Percentiles rank a stretch among this genome's conserved stretches.
Evolutionary conservation across 2,797 vertebrate genomes (phyloP).

Genomic region (Pteronotus mesoamericanus): DNA sequence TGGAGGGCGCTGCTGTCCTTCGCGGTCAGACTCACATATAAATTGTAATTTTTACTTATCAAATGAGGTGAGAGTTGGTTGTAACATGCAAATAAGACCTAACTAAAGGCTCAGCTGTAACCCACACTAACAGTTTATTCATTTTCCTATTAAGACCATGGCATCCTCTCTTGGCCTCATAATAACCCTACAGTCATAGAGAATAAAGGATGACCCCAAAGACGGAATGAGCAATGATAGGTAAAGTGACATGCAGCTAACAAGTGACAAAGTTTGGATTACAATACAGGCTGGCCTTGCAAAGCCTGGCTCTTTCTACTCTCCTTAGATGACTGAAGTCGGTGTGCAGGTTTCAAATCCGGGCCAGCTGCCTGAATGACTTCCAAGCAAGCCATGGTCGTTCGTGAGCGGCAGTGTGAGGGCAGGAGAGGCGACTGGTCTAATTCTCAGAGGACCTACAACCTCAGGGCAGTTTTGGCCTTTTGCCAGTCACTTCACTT

Average conservation of each 20-base stretch:
- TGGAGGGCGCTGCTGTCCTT: not conserved
- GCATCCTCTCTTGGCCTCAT: not conserved
- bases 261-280: not conserved
- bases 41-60: not conserved
- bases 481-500: not conserved
- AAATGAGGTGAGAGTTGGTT: not conserved
- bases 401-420: accelerated
- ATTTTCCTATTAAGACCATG: not conserved
- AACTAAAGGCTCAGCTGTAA: not conserved
- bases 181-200: not conserved
- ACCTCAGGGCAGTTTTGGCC: not conserved
- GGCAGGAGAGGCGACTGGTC: too few species aligned
- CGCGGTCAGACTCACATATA: not conserved
- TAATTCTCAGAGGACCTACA: not conserved
- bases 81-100: not conserved
- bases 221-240: not conserved
- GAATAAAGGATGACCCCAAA: not conserved
- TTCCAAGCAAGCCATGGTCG: accelerated
- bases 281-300: not conserved
- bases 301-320: not conserved
- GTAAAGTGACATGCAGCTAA: not conserved
- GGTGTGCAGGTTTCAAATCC: not conserved
- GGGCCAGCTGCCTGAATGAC: not conserved
- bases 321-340: not conserved
- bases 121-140: not conserved